Conservation (phyloP, 2,113 vertebrate species). For the Protomyctophum bolini region DNA sequence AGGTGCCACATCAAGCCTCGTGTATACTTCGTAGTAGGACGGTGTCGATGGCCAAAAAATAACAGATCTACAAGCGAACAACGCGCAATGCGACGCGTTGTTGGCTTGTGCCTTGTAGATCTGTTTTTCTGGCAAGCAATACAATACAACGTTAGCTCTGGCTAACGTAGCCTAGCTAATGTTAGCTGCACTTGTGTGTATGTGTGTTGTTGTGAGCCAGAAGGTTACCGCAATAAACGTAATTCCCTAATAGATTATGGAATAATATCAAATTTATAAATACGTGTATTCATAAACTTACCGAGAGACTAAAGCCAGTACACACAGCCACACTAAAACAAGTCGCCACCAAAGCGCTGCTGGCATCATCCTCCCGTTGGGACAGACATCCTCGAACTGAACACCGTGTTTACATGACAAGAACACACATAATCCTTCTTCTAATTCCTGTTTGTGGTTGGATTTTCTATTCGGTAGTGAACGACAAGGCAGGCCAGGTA, state of each 20-base stretch:
- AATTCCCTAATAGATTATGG: too few relatives aligned
- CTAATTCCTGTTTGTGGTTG: too few relatives aligned
- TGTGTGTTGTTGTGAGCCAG: background rate
- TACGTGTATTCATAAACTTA: constrained; percentile 47
- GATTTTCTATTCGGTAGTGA: too few relatives aligned
- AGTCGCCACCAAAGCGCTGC: constrained; percentile 60
- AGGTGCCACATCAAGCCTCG: constrained; percentile 68
- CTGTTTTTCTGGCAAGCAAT: too few relatives aligned
- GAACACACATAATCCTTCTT: too few relatives aligned
- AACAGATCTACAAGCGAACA: too few relatives aligned
- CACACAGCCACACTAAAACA: constrained; percentile 66
- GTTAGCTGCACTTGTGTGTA: background rate
- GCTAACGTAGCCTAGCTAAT: background rate
- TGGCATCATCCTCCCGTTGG: constrained; percentile 75
- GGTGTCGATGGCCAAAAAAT: too few relatives aligned
- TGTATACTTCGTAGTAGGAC: too few relatives aligned
- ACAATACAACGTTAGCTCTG: background rate
- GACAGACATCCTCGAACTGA: constrained; percentile 64
- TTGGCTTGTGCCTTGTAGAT: too few relatives aligned
- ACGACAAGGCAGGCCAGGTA: too few relatives aligned
- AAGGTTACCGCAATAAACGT: background rate
- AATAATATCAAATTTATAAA: background rate
- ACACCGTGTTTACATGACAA: background rate
- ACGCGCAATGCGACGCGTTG: too few relatives aligned
- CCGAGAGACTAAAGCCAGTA: constrained; percentile 55